These are phyloP conservation scores for Allygus modestus DNA, from an alignment of 2,888 invertebrate genomes.

Conservation along the genomic window DNA sequence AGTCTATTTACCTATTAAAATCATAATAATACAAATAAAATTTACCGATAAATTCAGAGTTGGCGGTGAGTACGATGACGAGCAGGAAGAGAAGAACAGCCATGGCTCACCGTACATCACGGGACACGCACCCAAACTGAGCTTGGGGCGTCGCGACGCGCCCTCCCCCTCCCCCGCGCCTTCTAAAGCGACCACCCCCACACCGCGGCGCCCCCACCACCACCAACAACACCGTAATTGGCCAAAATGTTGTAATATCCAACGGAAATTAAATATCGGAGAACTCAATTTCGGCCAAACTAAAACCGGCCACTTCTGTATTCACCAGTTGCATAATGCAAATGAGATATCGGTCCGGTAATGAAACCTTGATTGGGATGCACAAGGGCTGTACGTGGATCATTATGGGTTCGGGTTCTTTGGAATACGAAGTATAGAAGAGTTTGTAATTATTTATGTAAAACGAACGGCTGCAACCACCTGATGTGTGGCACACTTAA, in stretches of 20 bases:
- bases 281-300: slow-evolving; percentile 42
- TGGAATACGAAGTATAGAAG: no score
- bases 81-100: slow-evolving; percentile 1
- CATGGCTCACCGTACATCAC: slow-evolving; percentile 29
- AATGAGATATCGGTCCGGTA: slow-evolving; percentile 8
- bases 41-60: slow-evolving; percentile 25
- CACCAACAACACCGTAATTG: slow-evolving; percentile 29
- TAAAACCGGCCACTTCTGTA: slow-evolving; percentile 33
- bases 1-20: no score
- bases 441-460: no score
- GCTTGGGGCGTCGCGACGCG: background rate
- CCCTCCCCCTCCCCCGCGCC: background rate
- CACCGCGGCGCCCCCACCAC: background rate
- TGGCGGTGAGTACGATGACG: slow-evolving; percentile 20
- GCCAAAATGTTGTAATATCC: slow-evolving; percentile 49
- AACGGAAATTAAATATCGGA: slow-evolving; percentile 51
- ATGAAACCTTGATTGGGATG: slow-evolving; percentile 8
- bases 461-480: no score
- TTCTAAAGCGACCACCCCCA: background rate
- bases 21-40: no score
- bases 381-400: background rate
- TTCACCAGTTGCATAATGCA: slow-evolving; percentile 11
- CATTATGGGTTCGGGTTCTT: no score
- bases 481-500: no score
- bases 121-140: slow-evolving; percentile 35